Evolutionary conservation across 2,797 vertebrate genomes (phyloP), one percentile per base, ranked within the genome.

Genomic region (Ctenosaura bakeri): DNA sequence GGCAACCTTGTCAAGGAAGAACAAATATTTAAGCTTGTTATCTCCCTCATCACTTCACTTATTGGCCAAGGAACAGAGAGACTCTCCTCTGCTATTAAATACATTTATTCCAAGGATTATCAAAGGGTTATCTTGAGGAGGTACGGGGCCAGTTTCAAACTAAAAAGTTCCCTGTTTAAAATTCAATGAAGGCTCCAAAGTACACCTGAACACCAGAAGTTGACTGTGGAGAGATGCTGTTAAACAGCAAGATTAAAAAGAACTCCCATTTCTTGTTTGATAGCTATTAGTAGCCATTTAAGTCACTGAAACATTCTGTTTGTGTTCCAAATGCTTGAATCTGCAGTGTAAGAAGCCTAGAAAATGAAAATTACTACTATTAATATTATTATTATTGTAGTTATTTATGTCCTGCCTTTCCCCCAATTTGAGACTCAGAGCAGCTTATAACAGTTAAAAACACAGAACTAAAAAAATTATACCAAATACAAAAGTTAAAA

Each of bases 21-120:
- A 91, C 69, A 77, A 94, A 91, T 26, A 24, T 90, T 13, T 80
- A 6, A 59, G 0, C 18, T 64, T 78, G 73, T 93, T 90, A 91
- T 79, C 91, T 46, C 76, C 13, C 1, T 89, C 79, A 74, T 20
- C 82, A 92, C 74, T 69, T 91, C 87, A 82, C 46, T 80, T 71
- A 20, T 35, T 29, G 82, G 76, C 81, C 22, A 50, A 50, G n/a
- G 32, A 84, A 1, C n/a, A 82, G 77, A 22, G 20, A 52, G 78
- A 32, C 54, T 52, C 32, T 84, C n/a, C 86, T 80, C 81, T 90
- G 86, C 52, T 26, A 89, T 77, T 1, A 20, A 8, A 0, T 46
- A n/a, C 88, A 90, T 81, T 46, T 85, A 4, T 50, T 52, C n/a
- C 20, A 77, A 88, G 29, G 64, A 46, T 88, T 46, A 84, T 22